A percentile compares a stretch with the other conserved stretches of the same genome.
These are phyloP conservation scores for Drosophila helvetica DNA, from an alignment of 2,888 invertebrate genomes.

Conservation along the genomic window DNA sequence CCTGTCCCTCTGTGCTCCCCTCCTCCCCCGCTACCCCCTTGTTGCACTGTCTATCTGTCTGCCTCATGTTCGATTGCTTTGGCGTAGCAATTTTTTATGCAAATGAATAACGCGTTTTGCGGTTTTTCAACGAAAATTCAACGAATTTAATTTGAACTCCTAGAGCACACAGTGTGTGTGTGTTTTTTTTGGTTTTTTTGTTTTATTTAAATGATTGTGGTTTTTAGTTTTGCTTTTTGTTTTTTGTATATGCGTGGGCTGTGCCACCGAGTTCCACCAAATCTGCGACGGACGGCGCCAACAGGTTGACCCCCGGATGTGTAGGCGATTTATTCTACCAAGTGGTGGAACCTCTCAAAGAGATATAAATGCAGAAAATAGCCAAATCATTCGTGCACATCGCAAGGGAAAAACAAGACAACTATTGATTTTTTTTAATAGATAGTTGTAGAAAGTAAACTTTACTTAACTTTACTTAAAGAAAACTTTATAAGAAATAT, in stretches of 20 bases:
- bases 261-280: constrained; percentile 51
- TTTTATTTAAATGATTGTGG: constrained; percentile 60
- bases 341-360: constrained; percentile 16
- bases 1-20: background rate
- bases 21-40: background rate
- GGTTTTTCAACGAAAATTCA: constrained; percentile 67
- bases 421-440: no score
- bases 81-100: constrained; percentile 69
- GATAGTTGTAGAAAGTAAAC: no score
- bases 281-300: constrained; percentile 39
- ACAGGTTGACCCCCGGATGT: constrained; percentile 52
- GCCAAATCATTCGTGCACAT: background rate
- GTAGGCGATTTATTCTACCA: constrained; percentile 46
- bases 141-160: constrained; percentile 55
- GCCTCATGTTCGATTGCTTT: constrained; percentile 54
- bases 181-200: constrained; percentile 11
- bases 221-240: constrained; percentile 49
- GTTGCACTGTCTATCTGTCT: constrained; percentile 29
- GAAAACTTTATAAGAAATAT: no score
- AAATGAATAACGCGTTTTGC: constrained; percentile 64
- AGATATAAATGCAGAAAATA: background rate
- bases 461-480: no score
- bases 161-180: constrained; percentile 6
- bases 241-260: constrained; percentile 53
- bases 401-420: background rate